Evolutionary conservation across 2,888 invertebrate species (phyloP).

Genomic region (Nephrotoma guestfalica): DNA sequence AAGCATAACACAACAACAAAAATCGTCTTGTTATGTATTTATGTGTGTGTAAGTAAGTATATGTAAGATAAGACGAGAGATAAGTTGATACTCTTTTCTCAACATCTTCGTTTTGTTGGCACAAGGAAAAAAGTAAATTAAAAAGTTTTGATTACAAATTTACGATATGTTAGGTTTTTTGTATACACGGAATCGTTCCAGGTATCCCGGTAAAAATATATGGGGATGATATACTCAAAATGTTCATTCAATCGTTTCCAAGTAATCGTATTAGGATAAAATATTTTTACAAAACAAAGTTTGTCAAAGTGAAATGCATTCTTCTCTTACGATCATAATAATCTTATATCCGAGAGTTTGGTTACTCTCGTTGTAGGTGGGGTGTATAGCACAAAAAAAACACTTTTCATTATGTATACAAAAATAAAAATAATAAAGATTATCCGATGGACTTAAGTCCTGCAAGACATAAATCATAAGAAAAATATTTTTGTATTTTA

Average conservation of each 20-base stretch:
- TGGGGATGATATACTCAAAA: background rate
- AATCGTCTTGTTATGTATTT: background rate
- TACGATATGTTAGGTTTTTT: background rate
- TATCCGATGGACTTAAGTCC: background rate
- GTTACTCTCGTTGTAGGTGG: too few relatives aligned
- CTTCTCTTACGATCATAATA: background rate
- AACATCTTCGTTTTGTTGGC: too few relatives aligned
- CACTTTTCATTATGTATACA: background rate
- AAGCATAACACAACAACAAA: background rate
- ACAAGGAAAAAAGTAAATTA: background rate
- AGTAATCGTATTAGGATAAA: background rate
- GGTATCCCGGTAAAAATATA: too few relatives aligned
- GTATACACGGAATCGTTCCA: too few relatives aligned
- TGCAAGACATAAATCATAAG: background rate
- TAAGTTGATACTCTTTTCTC: background rate
- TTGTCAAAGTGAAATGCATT: background rate
- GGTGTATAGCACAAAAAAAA: too few relatives aligned
- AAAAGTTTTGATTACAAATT: background rate
- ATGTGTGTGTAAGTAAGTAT: background rate
- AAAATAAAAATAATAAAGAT: background rate
- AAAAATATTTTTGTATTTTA: background rate
- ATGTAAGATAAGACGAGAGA: background rate
- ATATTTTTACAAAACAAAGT: background rate
- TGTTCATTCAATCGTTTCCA: background rate
- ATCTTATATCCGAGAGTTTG: background rate